phyloP scores from a whole-genome alignment of 2,888 invertebrate species.

The Tenthredo mesomela region DNA sequence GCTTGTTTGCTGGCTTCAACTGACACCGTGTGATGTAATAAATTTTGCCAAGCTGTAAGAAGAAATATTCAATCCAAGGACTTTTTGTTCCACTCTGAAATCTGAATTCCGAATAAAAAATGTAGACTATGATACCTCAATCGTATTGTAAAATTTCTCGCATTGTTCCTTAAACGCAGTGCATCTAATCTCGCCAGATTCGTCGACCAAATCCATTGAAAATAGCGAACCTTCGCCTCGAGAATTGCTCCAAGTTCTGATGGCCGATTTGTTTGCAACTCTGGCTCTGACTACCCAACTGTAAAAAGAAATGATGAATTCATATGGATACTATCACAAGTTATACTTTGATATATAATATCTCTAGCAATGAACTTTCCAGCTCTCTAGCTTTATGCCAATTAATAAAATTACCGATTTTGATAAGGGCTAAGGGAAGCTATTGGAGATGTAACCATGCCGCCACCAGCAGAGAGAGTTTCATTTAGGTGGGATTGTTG shows the following conservation, averaged over 20 bases:
- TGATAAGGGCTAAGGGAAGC: constrained; percentile 95
- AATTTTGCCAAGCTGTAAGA: constrained; percentile 86
- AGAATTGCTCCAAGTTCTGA: constrained; percentile 95
- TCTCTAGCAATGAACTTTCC: constrained; percentile 27
- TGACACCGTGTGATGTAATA: constrained; percentile 92
- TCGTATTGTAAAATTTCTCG: constrained; percentile 93
- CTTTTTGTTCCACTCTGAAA: neutral
- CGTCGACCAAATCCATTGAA: constrained; percentile 95
- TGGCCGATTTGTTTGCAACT: constrained; percentile 89
- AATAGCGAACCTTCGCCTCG: constrained; percentile 96
- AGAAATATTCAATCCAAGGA: neutral
- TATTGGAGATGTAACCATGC: constrained; percentile 82
- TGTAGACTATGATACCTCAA: constrained; percentile 83
- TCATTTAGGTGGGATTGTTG: constrained; percentile 58
- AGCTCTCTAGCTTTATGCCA: constrained; percentile 3
- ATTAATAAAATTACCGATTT: constrained; percentile 84
- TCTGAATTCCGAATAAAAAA: neutral
- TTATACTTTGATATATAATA: neutral
- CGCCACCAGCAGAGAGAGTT: constrained; percentile 58
- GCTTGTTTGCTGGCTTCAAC: constrained; percentile 97
- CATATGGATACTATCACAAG: constrained; percentile 8
- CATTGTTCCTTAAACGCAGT: constrained; percentile 94
- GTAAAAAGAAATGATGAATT: too few species aligned
- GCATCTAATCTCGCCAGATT: constrained; percentile 95
- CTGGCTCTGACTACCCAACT: constrained; percentile 96